These are phyloP conservation scores for Felis chaus DNA, from an alignment of 2,113 vertebrate species.

Conservation along the genomic window DNA sequence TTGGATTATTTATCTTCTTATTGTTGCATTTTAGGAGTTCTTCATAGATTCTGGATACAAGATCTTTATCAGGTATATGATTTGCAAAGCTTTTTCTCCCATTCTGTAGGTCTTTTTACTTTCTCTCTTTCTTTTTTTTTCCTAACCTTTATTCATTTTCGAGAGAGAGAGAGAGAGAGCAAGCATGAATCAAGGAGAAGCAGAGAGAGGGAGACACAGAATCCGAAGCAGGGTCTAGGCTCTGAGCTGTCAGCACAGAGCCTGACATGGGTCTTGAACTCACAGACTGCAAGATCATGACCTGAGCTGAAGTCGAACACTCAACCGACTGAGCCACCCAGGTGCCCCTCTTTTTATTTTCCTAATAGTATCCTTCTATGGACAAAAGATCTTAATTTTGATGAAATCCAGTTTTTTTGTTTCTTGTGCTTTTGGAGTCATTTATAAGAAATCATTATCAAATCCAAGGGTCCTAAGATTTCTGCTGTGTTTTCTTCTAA, in stretches of 20 bases:
- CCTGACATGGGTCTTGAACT: too few species aligned
- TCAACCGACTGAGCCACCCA: too few species aligned
- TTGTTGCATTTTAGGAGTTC: neutral
- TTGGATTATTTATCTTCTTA: neutral
- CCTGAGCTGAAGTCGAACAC: too few species aligned
- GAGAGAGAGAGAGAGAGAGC: too few species aligned
- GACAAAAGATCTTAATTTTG: neutral
- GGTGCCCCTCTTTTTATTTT: neutral
- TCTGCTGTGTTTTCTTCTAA: neutral
- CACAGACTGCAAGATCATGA: too few species aligned
- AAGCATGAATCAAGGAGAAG: too few species aligned
- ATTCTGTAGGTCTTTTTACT: neutral
- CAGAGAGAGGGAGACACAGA: too few species aligned
- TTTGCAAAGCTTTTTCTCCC: neutral
- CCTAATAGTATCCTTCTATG: neutral
- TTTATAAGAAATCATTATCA: neutral
- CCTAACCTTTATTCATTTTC: too few species aligned
- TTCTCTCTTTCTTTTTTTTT: neutral
- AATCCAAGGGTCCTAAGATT: neutral
- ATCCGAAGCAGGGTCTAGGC: too few species aligned
- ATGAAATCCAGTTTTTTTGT: conserved; percentile 6
- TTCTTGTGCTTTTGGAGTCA: neutral
- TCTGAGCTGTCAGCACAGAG: too few species aligned
- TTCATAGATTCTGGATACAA: neutral
- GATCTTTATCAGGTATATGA: neutral